Percentiles rank a stretch among this genome's conserved stretches.
phyloP scores from a whole-genome alignment of 1,140 invertebrate genomes.

The Meloidogyne floridensis region DNA sequence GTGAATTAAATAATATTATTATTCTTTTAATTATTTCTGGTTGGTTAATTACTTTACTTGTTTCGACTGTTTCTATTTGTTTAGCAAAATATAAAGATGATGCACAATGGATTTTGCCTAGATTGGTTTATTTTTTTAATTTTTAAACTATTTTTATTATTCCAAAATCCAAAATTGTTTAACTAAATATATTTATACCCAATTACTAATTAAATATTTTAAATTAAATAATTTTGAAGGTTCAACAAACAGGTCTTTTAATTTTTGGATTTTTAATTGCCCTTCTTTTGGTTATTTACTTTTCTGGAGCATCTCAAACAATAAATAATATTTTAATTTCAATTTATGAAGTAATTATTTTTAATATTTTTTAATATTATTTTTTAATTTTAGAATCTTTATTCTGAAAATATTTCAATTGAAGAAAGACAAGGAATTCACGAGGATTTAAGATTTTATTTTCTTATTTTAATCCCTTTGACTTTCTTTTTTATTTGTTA shows the following conservation, averaged over 20 bases:
- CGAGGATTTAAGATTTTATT: constrained; percentile 25
- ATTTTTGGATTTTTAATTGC: constrained; percentile 33
- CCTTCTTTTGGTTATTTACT: constrained; percentile 37
- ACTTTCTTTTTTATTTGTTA: constrained; percentile 51
- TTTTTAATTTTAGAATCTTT: constrained; percentile 1
- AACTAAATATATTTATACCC: no score
- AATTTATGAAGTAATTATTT: constrained; percentile 38
- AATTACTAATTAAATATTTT: no score
- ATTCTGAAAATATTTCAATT: constrained; percentile 15
- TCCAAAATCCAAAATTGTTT: no score
- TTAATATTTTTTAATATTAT: not conserved
- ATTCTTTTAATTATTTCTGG: constrained; percentile 42
- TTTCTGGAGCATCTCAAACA: constrained; percentile 32
- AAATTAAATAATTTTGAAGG: not conserved
- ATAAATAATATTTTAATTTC: constrained; percentile 42
- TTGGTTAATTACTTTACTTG: constrained; percentile 45
- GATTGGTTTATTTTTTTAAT: constrained; percentile 29
- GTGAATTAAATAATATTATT: constrained; percentile 39
- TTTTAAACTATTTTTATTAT: not conserved
- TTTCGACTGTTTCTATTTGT: constrained; percentile 38
- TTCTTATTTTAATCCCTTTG: constrained; percentile 41
- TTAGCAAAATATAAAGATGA: constrained; percentile 38
- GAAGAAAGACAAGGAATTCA: constrained; percentile 26
- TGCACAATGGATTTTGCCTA: constrained; percentile 42
- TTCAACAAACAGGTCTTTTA: constrained; percentile 46